Base-by-base conservation (phyloP, 2,888 invertebrate genomes). In the Pristionchus fissidentatus region DNA sequence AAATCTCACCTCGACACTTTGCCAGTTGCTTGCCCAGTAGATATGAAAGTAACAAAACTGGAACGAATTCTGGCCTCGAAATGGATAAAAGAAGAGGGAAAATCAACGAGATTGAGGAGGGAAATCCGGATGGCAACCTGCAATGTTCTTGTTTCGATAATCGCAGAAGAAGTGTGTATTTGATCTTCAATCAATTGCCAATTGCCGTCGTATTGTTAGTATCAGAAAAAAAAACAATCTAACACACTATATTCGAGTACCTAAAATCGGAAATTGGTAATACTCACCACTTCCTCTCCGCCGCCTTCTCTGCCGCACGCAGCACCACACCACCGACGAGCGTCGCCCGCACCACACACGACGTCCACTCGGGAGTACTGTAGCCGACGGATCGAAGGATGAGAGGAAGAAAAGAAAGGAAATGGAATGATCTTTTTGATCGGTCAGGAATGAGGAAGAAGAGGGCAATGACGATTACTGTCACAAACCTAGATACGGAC, bases 281-380 rank as follows among this genome's bases (percentile, higher is more conserved):
- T 13, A 32, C 49, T 49, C 26, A 77, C 75, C 75, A 77, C n/a
- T 26, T 22, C n/a, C 49, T 49, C 35, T 49, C 75, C 35, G 75
- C 32, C 49, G 46, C 49, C 32, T 49, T 32, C 75, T 46, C 49
- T n/a, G 26, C 75, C 32, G 32, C 49, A 0, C 32, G 29, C 49
- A 32, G 1, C 32, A 46, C 75, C 19, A 77, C 49, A 32, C 49
- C 75, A 32, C 46, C 75, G 49, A 49, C n/a, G 49, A 77, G 49
- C 75, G 75, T 77, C 75, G 75, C 49, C 75, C 75, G 49, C 75
- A 77, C 75, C 7, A 49, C n/a, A 32, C 75, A 77, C 75, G 75
- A 5, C n/a, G 75, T 49, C 32, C 10, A 41, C 75, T 70, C 41
- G n/a, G 70, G 70, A 13, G 15, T 70, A 70, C 70, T n/a, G 70